phyloP scores from a whole-genome alignment of 1,140 invertebrate genomes.

The Drosophila elegans region DNA sequence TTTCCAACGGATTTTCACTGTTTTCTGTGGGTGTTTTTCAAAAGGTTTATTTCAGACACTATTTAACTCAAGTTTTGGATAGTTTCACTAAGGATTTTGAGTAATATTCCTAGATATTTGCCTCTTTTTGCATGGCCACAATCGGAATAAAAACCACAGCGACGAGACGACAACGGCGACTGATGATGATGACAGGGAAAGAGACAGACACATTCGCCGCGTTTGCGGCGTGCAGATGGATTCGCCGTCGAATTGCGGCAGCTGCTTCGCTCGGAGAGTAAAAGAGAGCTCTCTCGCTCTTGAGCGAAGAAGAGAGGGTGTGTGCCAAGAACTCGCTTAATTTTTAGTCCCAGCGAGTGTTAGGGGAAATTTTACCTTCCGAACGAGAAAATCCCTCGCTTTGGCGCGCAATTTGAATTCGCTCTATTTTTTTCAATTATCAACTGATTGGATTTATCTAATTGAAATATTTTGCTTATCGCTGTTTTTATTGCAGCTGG shows the following conservation, averaged over 20 bases:
- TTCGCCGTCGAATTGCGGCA: constrained; percentile 39
- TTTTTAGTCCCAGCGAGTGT: constrained; percentile 48
- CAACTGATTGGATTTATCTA: not conserved
- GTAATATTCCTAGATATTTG: constrained; percentile 61
- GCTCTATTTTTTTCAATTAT: not conserved
- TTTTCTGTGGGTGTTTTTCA: constrained; percentile 17
- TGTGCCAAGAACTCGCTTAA: constrained; percentile 45
- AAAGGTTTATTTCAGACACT: not conserved
- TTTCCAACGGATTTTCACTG: constrained; percentile 39
- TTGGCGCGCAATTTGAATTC: constrained; percentile 61
- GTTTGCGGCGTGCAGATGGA: constrained; percentile 20
- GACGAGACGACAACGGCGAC: constrained; percentile 71
- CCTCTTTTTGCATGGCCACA: constrained; percentile 76
- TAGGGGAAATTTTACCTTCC: constrained; percentile 45
- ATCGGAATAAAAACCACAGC: constrained; percentile 80
- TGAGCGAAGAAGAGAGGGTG: constrained; percentile 32
- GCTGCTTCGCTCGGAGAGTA: constrained; percentile 34
- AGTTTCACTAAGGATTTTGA: constrained; percentile 35
- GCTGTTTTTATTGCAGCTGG: not conserved
- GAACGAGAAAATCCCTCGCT: constrained; percentile 1
- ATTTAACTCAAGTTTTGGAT: constrained; percentile 11
- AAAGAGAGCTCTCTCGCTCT: constrained; percentile 5
- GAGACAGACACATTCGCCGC: constrained; percentile 42
- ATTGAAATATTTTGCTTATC: constrained; percentile 1
- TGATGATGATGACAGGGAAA: constrained; percentile 75